A percentile compares a stretch with the other conserved stretches of the same genome.
phyloP scores from a whole-genome alignment of 2,797 vertebrate genomes.

The Crossoptilon crossoptilon region DNA sequence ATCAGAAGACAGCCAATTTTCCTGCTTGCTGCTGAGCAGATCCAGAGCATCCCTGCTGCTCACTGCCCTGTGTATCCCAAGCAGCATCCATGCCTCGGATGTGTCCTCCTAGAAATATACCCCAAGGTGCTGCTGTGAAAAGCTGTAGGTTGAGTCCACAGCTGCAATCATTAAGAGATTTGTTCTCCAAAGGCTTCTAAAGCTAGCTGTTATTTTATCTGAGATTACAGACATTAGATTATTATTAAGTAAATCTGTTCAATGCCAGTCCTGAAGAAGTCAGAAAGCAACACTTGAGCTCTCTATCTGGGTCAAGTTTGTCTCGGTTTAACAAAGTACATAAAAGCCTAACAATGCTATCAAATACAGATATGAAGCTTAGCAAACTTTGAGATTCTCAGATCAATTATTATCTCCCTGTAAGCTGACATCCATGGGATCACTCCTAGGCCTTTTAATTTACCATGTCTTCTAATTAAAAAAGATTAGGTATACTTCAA shows the following conservation, averaged over 20 bases:
- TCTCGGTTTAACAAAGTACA: neutral
- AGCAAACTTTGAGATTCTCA: conserved; percentile 47
- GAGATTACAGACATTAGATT: neutral
- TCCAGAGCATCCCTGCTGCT: neutral
- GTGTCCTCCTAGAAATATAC: neutral
- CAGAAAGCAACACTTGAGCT: conserved; percentile 22
- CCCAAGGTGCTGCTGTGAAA: neutral
- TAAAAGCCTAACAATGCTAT: conserved; percentile 54
- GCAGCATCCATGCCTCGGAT: neutral
- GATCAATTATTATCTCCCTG: conserved; percentile 48
- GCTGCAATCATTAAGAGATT: neutral
- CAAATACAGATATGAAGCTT: neutral
- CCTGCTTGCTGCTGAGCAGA: neutral
- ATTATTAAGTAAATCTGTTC: neutral
- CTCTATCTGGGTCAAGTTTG: conserved; percentile 60
- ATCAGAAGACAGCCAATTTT: neutral
- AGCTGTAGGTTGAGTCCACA: neutral
- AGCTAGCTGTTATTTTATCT: neutral
- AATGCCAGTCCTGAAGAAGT: neutral
- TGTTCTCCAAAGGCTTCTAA: conserved; percentile 8
- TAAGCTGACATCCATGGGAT: conserved; percentile 58
- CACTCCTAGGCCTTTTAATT: conserved; percentile 67
- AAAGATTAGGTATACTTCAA: conserved; percentile 68
- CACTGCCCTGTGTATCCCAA: neutral
- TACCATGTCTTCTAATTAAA: conserved; percentile 71